Base-by-base conservation (phyloP, 1,140 invertebrate species). In the Polyergus mexicanus region DNA sequence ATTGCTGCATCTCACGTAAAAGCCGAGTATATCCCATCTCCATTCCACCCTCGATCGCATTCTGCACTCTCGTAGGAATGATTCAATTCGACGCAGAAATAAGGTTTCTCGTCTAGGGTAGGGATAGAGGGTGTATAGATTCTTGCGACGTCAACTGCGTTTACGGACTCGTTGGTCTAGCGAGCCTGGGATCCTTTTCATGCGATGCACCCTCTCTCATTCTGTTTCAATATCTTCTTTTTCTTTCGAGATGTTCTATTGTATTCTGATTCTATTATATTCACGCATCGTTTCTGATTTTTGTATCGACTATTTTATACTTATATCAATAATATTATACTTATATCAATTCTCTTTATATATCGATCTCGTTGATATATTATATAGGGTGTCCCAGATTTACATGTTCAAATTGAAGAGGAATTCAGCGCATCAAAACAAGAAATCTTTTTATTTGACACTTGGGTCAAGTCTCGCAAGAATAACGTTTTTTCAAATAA, bases 51-150 rank as follows among this genome's bases (percentile, higher is more conserved):
- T 38, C 58, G 74, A 87, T 77, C 72, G 66, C 60, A 63, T 65
- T 58, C 68, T 62, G 25, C 44, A 41, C 62, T 86, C 54, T 58
- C 58, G 56, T 66, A 74, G 28, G 68, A 60, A 84, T 63, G 88
- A 86, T 86, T 89, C 77, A 74, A 88, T 75, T 68, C 38, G 66
- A 86, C 77, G 35, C 78, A 66, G 84, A 84, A 86, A 88, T 89
- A 86, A 72, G 75, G 75, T 89, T 89, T 62, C 77, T 83, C 19
- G 56, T 83, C 84, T 83, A 83, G 56, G 1, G 41, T 60, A 25
- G 56, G 54, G 76, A 88, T 51, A 71, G 71, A 80, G 47, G 22
- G 19, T 62, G 19, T 62, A 68, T 88, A 80, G 81, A 89, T 88
- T 86, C 83, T 74, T 47, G 72, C 60, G 38, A 69, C 71, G 71